Conservation (phyloP, 2,797 vertebrate genomes). For the Pantherophis alleghaniensis region DNA sequence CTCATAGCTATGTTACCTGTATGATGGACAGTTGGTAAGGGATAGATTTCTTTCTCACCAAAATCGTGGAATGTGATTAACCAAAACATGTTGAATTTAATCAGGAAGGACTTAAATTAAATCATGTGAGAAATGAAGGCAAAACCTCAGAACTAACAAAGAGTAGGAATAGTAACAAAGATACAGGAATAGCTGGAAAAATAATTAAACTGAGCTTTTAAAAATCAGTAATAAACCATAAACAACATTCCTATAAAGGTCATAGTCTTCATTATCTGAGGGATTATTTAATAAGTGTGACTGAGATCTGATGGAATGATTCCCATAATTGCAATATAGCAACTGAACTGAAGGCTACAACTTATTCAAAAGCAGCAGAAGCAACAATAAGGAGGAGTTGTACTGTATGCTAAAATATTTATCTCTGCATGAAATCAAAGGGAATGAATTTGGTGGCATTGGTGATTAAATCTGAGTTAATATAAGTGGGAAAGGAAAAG, state of each 20-base stretch:
- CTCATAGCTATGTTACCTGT: not conserved
- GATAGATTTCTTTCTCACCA: not conserved
- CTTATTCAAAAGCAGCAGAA: not conserved
- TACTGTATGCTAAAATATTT: not conserved
- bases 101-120: not conserved
- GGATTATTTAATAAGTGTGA: not conserved
- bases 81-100: not conserved
- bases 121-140: not conserved
- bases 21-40: not conserved
- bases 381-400: not conserved
- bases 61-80: not conserved
- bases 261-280: not conserved
- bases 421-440: not conserved
- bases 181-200: not conserved
- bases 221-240: not conserved
- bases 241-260: not conserved
- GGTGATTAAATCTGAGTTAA: not conserved
- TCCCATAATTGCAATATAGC: not conserved
- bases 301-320: not conserved
- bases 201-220: not conserved
- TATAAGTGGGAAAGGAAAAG: not conserved
- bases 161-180: not conserved
- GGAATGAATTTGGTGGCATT: not conserved
- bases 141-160: not conserved
- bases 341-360: not conserved